These are phyloP conservation scores for Marronus borbonicus DNA, from an alignment of 2,888 invertebrate species.

Conservation along the genomic window DNA sequence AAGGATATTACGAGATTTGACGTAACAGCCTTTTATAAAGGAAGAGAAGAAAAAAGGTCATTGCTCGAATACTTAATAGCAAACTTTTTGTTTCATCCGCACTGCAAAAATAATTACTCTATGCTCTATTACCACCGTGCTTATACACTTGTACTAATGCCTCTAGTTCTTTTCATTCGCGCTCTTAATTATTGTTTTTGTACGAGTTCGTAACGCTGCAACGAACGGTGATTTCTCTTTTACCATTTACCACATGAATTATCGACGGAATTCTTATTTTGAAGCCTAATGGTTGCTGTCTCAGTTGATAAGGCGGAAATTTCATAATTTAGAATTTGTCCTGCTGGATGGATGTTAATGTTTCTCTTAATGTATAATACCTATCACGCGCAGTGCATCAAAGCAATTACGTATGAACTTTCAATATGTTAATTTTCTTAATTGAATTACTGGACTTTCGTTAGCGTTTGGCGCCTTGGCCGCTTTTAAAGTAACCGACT, in stretches of 20 bases:
- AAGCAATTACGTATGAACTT: background rate
- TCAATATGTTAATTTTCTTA: slow-evolving; percentile 34
- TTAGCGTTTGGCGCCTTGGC: background rate
- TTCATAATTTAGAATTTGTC: slow-evolving; percentile 28
- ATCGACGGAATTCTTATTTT: slow-evolving; percentile 37
- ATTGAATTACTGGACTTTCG: slow-evolving; percentile 22
- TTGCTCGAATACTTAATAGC: background rate
- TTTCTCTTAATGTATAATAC: slow-evolving; percentile 9
- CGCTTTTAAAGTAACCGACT: background rate
- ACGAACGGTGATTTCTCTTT: slow-evolving; percentile 26
- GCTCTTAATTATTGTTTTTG: background rate
- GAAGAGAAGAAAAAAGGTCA: background rate
- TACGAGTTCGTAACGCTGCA: background rate
- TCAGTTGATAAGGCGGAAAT: slow-evolving; percentile 29
- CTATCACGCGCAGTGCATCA: slow-evolving; percentile 14
- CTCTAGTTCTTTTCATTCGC: background rate
- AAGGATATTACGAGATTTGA: slow-evolving; percentile 26
- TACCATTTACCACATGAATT: slow-evolving; percentile 33
- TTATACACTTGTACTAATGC: background rate
- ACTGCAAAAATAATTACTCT: slow-evolving; percentile 11
- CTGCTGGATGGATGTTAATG: slow-evolving; percentile 3
- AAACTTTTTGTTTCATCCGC: slow-evolving; percentile 17
- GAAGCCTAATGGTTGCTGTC: slow-evolving; percentile 31
- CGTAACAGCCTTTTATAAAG: slow-evolving; percentile 15
- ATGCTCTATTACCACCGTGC: background rate